Conservation (phyloP, 2,797 vertebrate genomes). For the Coranthus polyacanthus region DNA sequence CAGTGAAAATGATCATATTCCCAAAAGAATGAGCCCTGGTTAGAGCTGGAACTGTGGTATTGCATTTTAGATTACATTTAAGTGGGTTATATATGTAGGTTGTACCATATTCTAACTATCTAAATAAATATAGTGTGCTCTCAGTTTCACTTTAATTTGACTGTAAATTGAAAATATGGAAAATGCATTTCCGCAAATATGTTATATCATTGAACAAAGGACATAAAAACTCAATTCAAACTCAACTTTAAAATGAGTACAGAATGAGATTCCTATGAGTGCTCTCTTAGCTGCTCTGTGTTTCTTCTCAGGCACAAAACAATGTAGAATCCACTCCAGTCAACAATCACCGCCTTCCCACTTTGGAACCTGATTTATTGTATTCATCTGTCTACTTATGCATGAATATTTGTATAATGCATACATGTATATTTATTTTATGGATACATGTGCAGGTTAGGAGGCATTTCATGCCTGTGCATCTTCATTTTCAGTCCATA, state of each 20-base stretch:
- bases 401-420: slow-evolving; percentile 45
- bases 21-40: slow-evolving; percentile 14
- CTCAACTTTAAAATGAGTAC: too few species aligned
- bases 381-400: too few species aligned
- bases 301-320: background rate
- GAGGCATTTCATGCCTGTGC: background rate
- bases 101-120: background rate
- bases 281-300: too few species aligned
- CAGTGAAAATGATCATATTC: slow-evolving; percentile 49
- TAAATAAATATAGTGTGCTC: background rate
- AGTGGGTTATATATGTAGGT: background rate
- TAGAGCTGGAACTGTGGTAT: slow-evolving; percentile 9
- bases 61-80: too few species aligned
- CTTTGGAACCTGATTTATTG: slow-evolving; percentile 24
- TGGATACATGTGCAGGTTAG: background rate
- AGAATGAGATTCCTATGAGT: too few species aligned
- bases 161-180: too few species aligned
- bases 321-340: background rate
- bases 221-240: too few species aligned
- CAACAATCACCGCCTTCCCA: background rate
- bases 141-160: too few species aligned
- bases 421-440: slow-evolving; percentile 11
- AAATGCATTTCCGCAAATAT: too few species aligned
- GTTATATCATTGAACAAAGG: too few species aligned
- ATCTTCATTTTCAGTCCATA: background rate